A percentile compares a stretch with the other conserved stretches of the same genome.
phyloP scores from a whole-genome alignment of 2,113 vertebrate genomes.

The Speoplatyrhinus poulsoni region DNA sequence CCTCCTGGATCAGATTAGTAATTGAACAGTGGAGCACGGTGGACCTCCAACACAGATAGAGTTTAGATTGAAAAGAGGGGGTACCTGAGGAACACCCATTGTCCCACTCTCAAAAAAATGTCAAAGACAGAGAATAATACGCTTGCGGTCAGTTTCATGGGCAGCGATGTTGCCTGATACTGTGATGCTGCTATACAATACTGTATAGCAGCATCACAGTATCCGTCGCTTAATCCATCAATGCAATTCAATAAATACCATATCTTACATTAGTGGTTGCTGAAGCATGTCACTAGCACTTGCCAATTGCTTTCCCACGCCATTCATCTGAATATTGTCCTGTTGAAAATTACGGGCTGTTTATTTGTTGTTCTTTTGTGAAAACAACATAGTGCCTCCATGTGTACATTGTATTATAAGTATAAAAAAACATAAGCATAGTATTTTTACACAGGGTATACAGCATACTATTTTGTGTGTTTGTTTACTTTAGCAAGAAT shows the following conservation, averaged over 20 bases:
- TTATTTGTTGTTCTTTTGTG: neutral
- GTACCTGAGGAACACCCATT: constrained; percentile 26
- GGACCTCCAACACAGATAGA: constrained; percentile 50
- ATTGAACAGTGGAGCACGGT: constrained; percentile 67
- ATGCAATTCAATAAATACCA: constrained; percentile 10
- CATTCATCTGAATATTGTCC: constrained; percentile 14
- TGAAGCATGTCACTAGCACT: constrained; percentile 25
- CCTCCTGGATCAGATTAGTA: constrained; percentile 70
- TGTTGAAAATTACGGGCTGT: neutral
- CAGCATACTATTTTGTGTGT: constrained; percentile 18
- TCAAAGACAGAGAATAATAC: constrained; percentile 18
- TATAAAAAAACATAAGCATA: neutral
- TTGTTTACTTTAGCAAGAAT: constrained; percentile 33
- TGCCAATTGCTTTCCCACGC: constrained; percentile 3
- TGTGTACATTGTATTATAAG: neutral
- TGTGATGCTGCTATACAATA: neutral
- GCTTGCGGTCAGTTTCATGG: neutral
- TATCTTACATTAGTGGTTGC: constrained; percentile 21
- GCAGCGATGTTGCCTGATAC: neutral
- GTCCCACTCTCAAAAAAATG: constrained; percentile 31
- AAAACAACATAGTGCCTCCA: neutral
- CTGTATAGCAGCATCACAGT: neutral
- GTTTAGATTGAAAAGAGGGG: constrained; percentile 49
- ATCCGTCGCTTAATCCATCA: neutral
- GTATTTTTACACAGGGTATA: neutral